Conservation (phyloP, 2,888 invertebrate species). For the Anoplius nigerrimus region DNA sequence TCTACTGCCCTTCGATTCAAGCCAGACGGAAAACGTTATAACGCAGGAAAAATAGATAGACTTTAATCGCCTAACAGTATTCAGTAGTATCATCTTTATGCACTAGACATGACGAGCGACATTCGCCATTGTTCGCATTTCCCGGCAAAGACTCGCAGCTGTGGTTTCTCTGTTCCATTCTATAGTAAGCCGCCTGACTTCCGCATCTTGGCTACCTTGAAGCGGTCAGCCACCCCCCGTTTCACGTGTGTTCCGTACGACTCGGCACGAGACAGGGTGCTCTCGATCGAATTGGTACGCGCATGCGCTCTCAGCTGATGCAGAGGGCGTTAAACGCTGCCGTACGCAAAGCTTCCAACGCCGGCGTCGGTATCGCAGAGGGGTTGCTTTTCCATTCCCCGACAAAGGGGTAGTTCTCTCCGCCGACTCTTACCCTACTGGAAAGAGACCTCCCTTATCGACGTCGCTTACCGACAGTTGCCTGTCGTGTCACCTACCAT, state of each 20-base stretch:
- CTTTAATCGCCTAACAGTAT: too few species aligned
- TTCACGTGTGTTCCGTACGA: constrained; percentile 8
- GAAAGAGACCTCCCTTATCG: constrained; percentile 34
- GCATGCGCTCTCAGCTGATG: constrained; percentile 66
- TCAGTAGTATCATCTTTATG: too few species aligned
- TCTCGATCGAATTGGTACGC: constrained; percentile 66
- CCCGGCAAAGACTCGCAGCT: too few species aligned
- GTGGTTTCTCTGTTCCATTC: too few species aligned
- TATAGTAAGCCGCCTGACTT: too few species aligned
- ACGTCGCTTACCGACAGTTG: constrained; percentile 9
- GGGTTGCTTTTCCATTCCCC: constrained; percentile 31
- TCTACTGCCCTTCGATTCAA: too few species aligned
- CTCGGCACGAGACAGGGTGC: constrained; percentile 34
- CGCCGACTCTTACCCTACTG: neutral
- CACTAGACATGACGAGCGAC: too few species aligned
- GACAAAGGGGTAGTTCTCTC: constrained; percentile 24
- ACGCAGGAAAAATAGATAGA: too few species aligned
- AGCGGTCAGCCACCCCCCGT: too few species aligned
- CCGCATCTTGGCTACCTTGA: too few species aligned
- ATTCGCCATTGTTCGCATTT: too few species aligned
- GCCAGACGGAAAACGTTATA: too few species aligned
- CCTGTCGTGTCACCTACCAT: neutral
- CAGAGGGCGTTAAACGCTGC: constrained; percentile 53
- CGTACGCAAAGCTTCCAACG: neutral
- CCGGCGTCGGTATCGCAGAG: constrained; percentile 52